Conservation (phyloP, 2,888 invertebrate species). For the Coelopa pilipes region DNA sequence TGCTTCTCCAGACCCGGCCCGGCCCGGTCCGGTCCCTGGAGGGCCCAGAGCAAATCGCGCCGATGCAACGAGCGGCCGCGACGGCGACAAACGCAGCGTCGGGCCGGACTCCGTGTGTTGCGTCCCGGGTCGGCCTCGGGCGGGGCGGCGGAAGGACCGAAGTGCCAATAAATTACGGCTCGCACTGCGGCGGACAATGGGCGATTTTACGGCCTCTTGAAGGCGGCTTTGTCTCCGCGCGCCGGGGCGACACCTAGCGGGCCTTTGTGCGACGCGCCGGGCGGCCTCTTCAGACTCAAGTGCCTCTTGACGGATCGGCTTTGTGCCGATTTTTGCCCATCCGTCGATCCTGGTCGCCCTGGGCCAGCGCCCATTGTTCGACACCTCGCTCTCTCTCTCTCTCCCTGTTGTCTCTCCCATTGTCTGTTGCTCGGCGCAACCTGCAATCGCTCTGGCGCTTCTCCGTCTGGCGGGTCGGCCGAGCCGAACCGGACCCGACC, state of each 20-base stretch:
- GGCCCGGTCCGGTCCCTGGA: too few relatives aligned
- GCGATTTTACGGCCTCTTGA: slow-evolving; percentile 29
- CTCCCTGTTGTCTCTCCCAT: background rate
- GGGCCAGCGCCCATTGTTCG: background rate
- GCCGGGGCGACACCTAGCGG: slow-evolving; percentile 23
- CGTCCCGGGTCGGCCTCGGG: too few relatives aligned
- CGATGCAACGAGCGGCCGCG: background rate
- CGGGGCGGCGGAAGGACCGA: background rate
- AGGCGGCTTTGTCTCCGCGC: slow-evolving; percentile 8
- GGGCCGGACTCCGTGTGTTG: background rate
- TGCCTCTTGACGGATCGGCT: background rate
- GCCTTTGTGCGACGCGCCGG: slow-evolving; percentile 26
- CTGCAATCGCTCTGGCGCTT: slow-evolving; percentile 28
- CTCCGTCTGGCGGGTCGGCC: slow-evolving; percentile 8
- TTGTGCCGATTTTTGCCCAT: too few relatives aligned
- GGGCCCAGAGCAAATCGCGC: background rate
- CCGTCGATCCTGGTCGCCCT: too few relatives aligned
- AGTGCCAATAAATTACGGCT: slow-evolving; percentile 27
- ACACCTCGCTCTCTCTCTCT: background rate
- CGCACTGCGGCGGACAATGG: slow-evolving; percentile 23
- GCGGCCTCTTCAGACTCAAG: slow-evolving; percentile 33
- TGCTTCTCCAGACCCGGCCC: too few relatives aligned
- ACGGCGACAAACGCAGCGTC: background rate
- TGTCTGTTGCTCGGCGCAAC: background rate
- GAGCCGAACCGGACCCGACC: background rate